Conservation (phyloP, 1,140 invertebrate genomes). For the Elysia chlorotica region DNA sequence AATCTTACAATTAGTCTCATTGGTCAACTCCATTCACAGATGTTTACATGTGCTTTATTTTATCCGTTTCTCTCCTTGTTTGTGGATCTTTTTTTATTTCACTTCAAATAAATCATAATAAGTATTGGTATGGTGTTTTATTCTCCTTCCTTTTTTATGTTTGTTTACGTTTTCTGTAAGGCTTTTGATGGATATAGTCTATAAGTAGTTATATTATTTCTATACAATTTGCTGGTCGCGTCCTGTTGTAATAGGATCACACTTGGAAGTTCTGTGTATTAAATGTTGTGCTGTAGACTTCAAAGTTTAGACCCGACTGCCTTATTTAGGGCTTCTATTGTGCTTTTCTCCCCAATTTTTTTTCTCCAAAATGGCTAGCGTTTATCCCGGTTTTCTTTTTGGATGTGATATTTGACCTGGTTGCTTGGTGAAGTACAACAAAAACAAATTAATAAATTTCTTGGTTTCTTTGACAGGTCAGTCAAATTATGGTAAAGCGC, state of each 20-base stretch:
- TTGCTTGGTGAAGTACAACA: constrained; percentile 6
- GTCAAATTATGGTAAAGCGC: constrained; percentile 31
- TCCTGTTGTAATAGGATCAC: constrained; percentile 16
- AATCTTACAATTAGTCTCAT: too few species aligned
- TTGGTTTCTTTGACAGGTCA: constrained; percentile 26
- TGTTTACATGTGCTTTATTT: too few species aligned
- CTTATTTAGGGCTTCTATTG: too few species aligned
- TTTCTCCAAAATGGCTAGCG: neutral
- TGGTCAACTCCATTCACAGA: too few species aligned
- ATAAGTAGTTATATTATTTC: too few species aligned
- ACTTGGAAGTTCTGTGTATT: neutral
- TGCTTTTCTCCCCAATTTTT: neutral
- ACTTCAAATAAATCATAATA: too few species aligned
- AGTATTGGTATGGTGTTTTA: too few species aligned
- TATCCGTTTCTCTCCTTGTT: too few species aligned
- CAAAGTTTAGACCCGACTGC: neutral
- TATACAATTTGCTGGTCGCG: neutral
- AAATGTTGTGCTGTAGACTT: neutral
- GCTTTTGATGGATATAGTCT: too few species aligned
- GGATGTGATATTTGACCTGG: constrained; percentile 2
- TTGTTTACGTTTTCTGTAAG: too few species aligned
- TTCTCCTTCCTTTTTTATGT: neutral
- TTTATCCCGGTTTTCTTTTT: constrained; percentile 6
- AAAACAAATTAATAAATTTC: neutral
- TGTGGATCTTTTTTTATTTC: too few species aligned